These are phyloP conservation scores for Setipinna tenuifilis DNA, from an alignment of 2,797 vertebrate genomes.

Conservation along the genomic window DNA sequence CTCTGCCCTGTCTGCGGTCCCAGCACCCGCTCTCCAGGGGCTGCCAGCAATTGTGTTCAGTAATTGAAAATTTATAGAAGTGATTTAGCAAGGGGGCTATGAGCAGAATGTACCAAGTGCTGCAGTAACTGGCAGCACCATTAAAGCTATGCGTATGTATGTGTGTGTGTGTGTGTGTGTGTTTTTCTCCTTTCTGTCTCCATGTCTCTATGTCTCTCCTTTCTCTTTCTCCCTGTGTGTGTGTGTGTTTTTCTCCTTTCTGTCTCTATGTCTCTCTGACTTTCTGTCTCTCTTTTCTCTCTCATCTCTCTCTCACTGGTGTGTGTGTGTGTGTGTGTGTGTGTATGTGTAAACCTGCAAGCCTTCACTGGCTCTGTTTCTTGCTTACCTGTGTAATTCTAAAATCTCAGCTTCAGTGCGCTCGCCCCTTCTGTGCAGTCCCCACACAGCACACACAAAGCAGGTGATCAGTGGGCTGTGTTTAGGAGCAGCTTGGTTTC, in stretches of 20 bases:
- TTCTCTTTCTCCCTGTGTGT: background rate
- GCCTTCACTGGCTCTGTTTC: background rate
- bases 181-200: background rate
- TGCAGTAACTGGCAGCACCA: conserved; percentile 21
- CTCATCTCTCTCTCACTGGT: background rate
- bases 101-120: conserved; percentile 32
- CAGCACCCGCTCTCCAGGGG: background rate
- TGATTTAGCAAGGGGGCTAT: conserved; percentile 38
- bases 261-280: background rate
- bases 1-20: background rate
- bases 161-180: background rate
- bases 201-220: background rate
- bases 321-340: background rate
- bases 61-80: conserved; percentile 44
- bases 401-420: background rate
- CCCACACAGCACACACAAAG: background rate
- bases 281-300: too few relatives aligned
- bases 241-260: background rate
- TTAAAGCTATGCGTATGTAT: conserved; percentile 10
- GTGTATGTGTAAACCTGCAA: background rate
- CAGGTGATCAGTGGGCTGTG: too few relatives aligned
- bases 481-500: too few relatives aligned
- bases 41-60: conserved; percentile 32
- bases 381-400: background rate
- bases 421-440: background rate